phyloP scores from a whole-genome alignment of 2,113 vertebrate species.

The Pseudolaguvia tuberculata region DNA sequence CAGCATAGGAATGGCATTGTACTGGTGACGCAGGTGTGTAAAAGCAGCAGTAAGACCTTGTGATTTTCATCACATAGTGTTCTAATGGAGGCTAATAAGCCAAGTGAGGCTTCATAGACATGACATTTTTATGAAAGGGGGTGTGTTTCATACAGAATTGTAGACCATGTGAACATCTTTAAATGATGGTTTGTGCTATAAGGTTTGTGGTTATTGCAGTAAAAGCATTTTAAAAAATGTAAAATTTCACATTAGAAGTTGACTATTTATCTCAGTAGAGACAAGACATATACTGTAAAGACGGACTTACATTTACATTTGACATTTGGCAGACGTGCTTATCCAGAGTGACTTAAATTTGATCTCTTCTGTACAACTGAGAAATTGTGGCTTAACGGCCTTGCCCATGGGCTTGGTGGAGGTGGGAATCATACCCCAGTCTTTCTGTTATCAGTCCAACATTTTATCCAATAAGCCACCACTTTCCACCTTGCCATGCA shows the following conservation, averaged over 20 bases:
- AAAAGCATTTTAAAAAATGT: background rate
- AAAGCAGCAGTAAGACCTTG: constrained; percentile 23
- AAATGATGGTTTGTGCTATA: background rate
- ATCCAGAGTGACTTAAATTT: too few relatives aligned
- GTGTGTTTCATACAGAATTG: background rate
- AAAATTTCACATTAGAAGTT: too few relatives aligned
- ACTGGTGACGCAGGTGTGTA: constrained; percentile 42
- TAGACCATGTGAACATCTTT: background rate
- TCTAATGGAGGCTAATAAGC: constrained; percentile 71
- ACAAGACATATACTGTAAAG: background rate
- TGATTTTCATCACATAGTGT: constrained; percentile 77
- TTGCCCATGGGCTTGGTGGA: too few relatives aligned
- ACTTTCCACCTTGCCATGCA: too few relatives aligned
- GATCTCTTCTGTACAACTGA: too few relatives aligned
- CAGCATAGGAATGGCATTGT: constrained; percentile 8
- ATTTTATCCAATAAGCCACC: too few relatives aligned
- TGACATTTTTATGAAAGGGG: constrained; percentile 13
- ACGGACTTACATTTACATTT: background rate
- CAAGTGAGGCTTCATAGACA: constrained; percentile 28
- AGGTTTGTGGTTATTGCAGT: background rate
- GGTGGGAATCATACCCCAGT: too few relatives aligned
- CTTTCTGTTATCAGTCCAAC: too few relatives aligned
- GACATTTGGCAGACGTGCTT: too few relatives aligned
- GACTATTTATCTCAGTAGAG: background rate
- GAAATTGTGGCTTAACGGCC: too few relatives aligned